phyloP scores from a whole-genome alignment of 2,888 invertebrate species.

The Gryllus longicercus region DNA sequence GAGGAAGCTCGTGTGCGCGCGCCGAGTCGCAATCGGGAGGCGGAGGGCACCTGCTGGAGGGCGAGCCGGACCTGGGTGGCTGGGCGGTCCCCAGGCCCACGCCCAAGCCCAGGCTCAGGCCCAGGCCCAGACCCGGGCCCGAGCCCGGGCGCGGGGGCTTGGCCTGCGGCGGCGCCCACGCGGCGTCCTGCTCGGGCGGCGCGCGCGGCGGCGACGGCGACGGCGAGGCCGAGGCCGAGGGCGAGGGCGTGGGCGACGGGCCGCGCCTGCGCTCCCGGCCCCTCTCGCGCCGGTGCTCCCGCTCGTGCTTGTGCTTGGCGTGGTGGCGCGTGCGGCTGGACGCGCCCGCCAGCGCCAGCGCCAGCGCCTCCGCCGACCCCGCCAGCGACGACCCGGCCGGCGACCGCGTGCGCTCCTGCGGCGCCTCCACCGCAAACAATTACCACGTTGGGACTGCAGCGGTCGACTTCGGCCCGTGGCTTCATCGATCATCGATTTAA shows the following conservation, averaged over 20 bases:
- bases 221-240: no score
- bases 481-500: no score
- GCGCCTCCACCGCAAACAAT: no score
- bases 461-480: no score
- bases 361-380: conserved; percentile 41
- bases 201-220: no score
- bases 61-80: conserved; percentile 70
- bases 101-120: conserved; percentile 44
- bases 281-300: conserved; percentile 28
- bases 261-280: conserved; percentile 40
- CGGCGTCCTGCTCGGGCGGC: no score
- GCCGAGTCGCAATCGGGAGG: no score
- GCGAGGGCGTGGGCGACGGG: conserved; percentile 41
- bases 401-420: conserved; percentile 39
- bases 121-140: conserved; percentile 38
- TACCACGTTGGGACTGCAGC: no score
- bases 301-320: conserved; percentile 36
- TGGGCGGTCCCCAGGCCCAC: conserved; percentile 43
- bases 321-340: conserved; percentile 33
- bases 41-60: conserved; percentile 79
- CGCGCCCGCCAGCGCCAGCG: conserved; percentile 36
- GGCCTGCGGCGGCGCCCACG: conserved; percentile 39
- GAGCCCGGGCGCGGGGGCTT: conserved; percentile 33
- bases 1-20: no score
- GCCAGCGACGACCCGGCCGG: conserved; percentile 46